Conservation (phyloP, 2,113 vertebrate genomes). For the Cyprinus carpio region DNA sequence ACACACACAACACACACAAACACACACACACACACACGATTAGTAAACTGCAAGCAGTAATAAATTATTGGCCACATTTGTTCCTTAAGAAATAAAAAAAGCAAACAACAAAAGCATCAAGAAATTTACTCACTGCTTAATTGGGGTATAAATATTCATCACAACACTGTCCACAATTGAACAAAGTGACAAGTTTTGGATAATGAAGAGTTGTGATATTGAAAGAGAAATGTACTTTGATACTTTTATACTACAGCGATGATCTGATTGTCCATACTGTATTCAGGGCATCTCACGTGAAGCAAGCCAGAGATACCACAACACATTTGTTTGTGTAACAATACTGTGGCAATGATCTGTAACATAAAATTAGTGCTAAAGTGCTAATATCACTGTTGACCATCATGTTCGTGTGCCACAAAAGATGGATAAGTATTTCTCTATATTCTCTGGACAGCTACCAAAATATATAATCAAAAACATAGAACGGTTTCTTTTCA, state of each 20-base stretch:
- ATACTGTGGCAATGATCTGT: slow-evolving; percentile 9
- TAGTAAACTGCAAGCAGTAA: slow-evolving; percentile 11
- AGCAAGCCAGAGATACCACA: slow-evolving; percentile 10
- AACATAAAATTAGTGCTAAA: slow-evolving; percentile 10
- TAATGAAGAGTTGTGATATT: slow-evolving; percentile 16
- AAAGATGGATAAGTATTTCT: slow-evolving; percentile 15
- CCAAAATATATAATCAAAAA: slow-evolving; percentile 30
- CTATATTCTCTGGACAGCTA: slow-evolving; percentile 31
- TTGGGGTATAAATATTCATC: slow-evolving; percentile 44
- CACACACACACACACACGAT: slow-evolving; percentile 30
- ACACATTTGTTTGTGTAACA: slow-evolving; percentile 10
- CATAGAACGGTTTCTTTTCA: slow-evolving; percentile 28
- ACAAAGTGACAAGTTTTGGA: slow-evolving; percentile 43
- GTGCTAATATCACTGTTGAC: slow-evolving; percentile 34
- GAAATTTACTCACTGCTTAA: slow-evolving; percentile 30
- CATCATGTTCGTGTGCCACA: slow-evolving; percentile 1
- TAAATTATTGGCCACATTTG: neutral
- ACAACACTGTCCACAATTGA: slow-evolving; percentile 56
- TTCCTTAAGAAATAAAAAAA: slow-evolving; percentile 9
- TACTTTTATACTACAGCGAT: neutral
- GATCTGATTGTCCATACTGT: slow-evolving; percentile 41
- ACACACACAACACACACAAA: neutral
- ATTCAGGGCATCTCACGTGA: neutral
- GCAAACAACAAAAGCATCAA: slow-evolving; percentile 20
- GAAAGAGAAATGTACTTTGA: neutral